Conservation (phyloP, 2,113 vertebrate genomes). For the Pterocles orientalis region DNA sequence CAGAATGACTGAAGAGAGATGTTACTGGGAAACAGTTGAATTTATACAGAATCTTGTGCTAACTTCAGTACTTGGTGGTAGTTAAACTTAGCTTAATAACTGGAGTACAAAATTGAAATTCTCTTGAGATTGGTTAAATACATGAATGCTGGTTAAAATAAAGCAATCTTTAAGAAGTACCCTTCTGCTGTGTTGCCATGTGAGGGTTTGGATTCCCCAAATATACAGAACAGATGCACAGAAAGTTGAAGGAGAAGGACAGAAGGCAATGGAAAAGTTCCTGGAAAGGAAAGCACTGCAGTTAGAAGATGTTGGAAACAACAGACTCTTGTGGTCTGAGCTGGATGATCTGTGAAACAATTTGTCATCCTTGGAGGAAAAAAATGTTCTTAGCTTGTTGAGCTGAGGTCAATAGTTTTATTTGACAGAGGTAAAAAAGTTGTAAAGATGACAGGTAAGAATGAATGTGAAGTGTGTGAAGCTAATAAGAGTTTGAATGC, state of each 20-base stretch:
- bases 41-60: background rate
- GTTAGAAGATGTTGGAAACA: background rate
- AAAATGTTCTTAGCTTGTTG: background rate
- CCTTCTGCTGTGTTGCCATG: background rate
- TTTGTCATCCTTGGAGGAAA: background rate
- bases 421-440: background rate
- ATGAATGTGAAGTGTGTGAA: background rate
- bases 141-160: background rate
- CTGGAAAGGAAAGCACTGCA: background rate
- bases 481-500: background rate
- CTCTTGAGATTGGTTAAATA: background rate
- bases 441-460: background rate
- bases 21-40: conserved; percentile 14
- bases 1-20: conserved; percentile 15
- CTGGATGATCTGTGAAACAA: background rate
- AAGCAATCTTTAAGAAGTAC: background rate
- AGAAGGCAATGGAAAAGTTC: background rate
- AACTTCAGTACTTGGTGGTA: background rate
- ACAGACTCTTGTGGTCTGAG: background rate
- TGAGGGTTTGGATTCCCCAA: background rate
- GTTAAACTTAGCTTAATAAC: background rate
- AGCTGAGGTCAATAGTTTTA: background rate
- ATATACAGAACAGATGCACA: background rate
- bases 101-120: background rate
- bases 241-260: background rate